These are phyloP conservation scores for Notothenia coriiceps DNA, from an alignment of 2,113 vertebrate species.

Conservation along the genomic window DNA sequence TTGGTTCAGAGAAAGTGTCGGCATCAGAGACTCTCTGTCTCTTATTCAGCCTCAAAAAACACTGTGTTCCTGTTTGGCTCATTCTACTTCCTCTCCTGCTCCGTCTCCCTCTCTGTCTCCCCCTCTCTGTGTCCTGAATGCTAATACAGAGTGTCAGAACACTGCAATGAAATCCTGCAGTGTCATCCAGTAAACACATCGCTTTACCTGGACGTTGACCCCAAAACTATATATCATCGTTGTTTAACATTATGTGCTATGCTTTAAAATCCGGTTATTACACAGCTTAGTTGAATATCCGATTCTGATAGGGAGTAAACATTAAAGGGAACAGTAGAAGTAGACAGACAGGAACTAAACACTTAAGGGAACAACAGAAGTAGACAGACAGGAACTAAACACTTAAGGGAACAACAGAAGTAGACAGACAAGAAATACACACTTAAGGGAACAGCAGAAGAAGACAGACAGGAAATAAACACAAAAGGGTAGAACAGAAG, in stretches of 20 bases:
- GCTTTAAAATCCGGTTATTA: background rate
- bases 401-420: too few species aligned
- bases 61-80: conserved; percentile 82
- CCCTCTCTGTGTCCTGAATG: conserved; percentile 74
- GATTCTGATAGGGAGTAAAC: too few species aligned
- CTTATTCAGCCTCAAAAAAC: conserved; percentile 74
- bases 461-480: too few species aligned
- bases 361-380: too few species aligned
- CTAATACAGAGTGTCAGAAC: conserved; percentile 70
- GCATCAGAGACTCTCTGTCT: conserved; percentile 74
- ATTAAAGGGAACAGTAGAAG: too few species aligned
- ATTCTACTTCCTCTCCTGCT: conserved; percentile 75
- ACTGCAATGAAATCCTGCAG: conserved; percentile 75
- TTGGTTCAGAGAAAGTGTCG: conserved; percentile 73
- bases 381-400: too few species aligned
- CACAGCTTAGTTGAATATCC: too few species aligned
- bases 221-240: background rate
- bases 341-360: too few species aligned
- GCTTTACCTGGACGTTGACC: conserved; percentile 23
- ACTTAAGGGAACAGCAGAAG: too few species aligned
- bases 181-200: conserved; percentile 57
- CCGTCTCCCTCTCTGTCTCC: conserved; percentile 51
- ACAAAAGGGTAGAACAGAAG: too few species aligned
- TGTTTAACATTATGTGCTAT: background rate
- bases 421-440: too few species aligned